Conservation (phyloP, 2,113 vertebrate species). For the Megaceryle maxima region DNA sequence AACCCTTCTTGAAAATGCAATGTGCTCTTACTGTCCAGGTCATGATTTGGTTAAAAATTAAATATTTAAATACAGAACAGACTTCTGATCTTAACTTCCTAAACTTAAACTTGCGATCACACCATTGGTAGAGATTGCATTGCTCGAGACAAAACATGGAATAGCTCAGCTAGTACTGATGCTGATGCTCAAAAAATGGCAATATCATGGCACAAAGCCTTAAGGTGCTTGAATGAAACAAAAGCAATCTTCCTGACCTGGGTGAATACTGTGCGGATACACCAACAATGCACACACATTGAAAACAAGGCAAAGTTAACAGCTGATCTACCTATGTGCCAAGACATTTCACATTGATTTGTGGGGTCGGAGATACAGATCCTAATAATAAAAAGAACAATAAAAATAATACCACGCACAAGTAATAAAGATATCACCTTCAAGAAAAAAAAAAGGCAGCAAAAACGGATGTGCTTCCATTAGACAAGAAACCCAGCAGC, state of each 20-base stretch:
- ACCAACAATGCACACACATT: not conserved
- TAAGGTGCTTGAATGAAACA: not conserved
- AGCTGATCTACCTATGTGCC: not conserved
- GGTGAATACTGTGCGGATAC: not conserved
- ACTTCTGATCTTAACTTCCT: not conserved
- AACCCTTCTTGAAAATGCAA: no score
- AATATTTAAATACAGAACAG: not conserved
- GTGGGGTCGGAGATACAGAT: not conserved
- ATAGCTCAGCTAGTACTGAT: not conserved
- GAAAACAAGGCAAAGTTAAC: not conserved
- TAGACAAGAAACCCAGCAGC: not conserved
- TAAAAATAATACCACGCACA: not conserved
- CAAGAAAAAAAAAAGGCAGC: not conserved
- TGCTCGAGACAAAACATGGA: not conserved
- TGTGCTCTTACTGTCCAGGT: not conserved
- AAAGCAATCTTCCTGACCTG: not conserved
- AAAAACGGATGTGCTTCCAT: not conserved
- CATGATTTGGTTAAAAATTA: not conserved
- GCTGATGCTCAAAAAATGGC: not conserved
- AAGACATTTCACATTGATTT: not conserved
- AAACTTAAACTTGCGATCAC: not conserved
- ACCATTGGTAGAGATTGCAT: not conserved
- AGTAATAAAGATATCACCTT: not conserved
- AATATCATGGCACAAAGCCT: not conserved
- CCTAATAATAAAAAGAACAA: not conserved